Evolutionary conservation across 2,113 vertebrate genomes (phyloP), one percentile per base, ranked within the genome.

Genomic region (Urocynchramus pylzowi): DNA sequence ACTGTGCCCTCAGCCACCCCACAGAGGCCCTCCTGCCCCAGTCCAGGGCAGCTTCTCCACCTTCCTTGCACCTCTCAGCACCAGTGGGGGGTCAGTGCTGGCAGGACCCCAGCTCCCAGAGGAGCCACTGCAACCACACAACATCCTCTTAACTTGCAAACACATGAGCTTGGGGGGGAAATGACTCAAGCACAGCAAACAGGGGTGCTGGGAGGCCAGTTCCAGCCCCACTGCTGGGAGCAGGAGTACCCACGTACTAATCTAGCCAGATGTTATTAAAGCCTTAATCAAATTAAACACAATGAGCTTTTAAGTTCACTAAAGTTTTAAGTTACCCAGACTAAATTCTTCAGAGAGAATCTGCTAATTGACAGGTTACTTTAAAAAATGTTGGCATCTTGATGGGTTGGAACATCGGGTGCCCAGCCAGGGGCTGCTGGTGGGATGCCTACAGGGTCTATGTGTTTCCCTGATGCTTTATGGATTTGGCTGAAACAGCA

Each of bases 91-190:
- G 8, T 18, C 0, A 0, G 10, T 57, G n/a, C 35, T 19, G 30
- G 6, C 4, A 8, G 68, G 30, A 59, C 10, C 16, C 14, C 49
- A 39, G 63, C 23, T 33, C 81, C 50, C 56, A 13, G 42, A 41
- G n/a, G 10, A 42, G 47, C 63, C 57, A 27, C 77, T 3, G 2
- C 20, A 70, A 33, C 54, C 76, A 56, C 3, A 1, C 53, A 54
- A 14, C 20, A 5, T 26, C 61, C 41, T 56, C 79, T 84, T 16
- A 12, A 11, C 33, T 24, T 27, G 53, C 76, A 45, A 64, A 60
- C 0, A 1, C 0, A 0, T 6, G 56, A 21, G 44, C 9, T 17
- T 3, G 10, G 6, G 37, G 78, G 23, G 23, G 68, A 64, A 73
- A 73, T 52, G 16, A 6, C 59, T 41, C 27, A 1, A 33, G 49